A percentile compares a stretch with the other conserved stretches of the same genome.
Evolutionary conservation across 2,888 invertebrate genomes (phyloP).

Genomic region (Abscondita cerata): DNA sequence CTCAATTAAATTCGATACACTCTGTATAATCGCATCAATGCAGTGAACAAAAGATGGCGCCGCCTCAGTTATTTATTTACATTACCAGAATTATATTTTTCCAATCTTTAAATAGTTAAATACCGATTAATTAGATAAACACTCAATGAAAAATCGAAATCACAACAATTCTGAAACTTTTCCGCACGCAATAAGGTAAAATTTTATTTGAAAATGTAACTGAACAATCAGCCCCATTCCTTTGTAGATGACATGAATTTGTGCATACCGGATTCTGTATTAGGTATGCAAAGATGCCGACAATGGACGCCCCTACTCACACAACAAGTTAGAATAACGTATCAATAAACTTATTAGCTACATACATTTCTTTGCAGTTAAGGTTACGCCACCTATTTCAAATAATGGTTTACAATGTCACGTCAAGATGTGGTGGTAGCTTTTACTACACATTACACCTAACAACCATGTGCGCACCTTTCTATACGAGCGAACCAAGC

Average conservation of each 20-base stretch:
- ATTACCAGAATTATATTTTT: too few species aligned
- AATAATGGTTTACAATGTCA: slow-evolving; percentile 71
- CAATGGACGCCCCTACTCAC: slow-evolving; percentile 83
- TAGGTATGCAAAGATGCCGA: slow-evolving; percentile 73
- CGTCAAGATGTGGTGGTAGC: slow-evolving; percentile 60
- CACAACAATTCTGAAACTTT: too few species aligned
- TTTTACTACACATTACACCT: slow-evolving; percentile 83
- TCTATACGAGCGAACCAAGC: slow-evolving; percentile 82
- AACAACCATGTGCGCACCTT: slow-evolving; percentile 81
- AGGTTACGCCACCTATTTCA: slow-evolving; percentile 81
- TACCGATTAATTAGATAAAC: too few species aligned
- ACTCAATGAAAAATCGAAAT: too few species aligned
- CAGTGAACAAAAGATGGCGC: too few species aligned
- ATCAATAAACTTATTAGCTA: slow-evolving; percentile 7
- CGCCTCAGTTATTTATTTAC: too few species aligned
- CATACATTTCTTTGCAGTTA: slow-evolving; percentile 60
- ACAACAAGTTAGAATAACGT: slow-evolving; percentile 69
- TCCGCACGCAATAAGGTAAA: slow-evolving; percentile 2
- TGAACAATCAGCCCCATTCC: not conserved
- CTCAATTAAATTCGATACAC: too few species aligned
- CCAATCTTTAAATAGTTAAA: too few species aligned
- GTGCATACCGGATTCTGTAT: slow-evolving; percentile 58
- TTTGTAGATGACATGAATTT: slow-evolving; percentile 54
- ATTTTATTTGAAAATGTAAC: not conserved
- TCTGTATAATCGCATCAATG: too few species aligned